Base-by-base conservation (phyloP, 2,888 invertebrate species). In the Osmoderma eremita region DNA sequence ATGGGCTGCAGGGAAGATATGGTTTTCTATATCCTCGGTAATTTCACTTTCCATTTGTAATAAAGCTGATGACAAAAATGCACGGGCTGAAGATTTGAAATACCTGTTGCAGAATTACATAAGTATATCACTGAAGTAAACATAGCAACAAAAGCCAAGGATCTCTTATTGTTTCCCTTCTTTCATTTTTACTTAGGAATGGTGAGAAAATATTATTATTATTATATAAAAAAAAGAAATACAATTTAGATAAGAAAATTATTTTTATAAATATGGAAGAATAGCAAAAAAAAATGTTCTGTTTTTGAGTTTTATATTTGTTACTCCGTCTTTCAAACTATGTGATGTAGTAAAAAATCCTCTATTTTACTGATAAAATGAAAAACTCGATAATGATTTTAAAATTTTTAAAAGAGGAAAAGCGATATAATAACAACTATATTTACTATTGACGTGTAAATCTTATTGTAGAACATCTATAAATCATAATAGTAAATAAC, bases 31-130 rank as follows among this genome's bases (percentile, higher is more conserved):
- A 56, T 58, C 58, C 65, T 48, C 56, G 65, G 49, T 65, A 51
- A 61, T 68, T 65, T 53, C 65, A 68, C 68, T 65, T 61, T 51
- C 51, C 42, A 53, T 51, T 68, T 65, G 61, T 63, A 70, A 70
- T 69, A 69, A 67, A 66, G 67, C 67, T 70, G 36, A 61, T 61
- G 58, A 42, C 42, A 61, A 61, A 45, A 65, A 68, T 69, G 71
- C 48, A 69, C 69, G 67, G 70, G 68, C 69, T 67, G 66, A 68
- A 70, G 70, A 67, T 73, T 68, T 71, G 70, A 73, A 71, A 70
- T 71, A 70, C 73, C 71, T 71, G 70, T 71, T 69, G 58, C 58
- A 65, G 71, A n/a, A 69, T 69, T 70, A 54, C 41, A 49, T 45
- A 67, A 42, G 18, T 49, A 50, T 53, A 62, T 53, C 36, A 49